These are phyloP conservation scores for Otus sunia DNA, from an alignment of 2,113 vertebrate genomes.

Conservation along the genomic window DNA sequence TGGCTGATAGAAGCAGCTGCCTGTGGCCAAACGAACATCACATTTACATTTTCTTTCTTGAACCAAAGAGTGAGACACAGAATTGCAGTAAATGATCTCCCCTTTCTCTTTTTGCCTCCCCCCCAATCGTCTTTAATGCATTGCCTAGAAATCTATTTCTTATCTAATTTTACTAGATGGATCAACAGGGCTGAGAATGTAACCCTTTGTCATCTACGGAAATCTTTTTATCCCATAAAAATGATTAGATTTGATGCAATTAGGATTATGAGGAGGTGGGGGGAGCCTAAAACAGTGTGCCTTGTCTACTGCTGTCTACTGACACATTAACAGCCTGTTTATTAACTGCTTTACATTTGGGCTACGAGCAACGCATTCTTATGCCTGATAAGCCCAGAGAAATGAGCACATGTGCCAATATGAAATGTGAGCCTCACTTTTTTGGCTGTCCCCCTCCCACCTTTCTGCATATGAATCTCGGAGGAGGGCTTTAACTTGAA, in stretches of 20 bases:
- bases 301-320: constrained; percentile 12
- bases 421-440: background rate
- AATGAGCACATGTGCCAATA: background rate
- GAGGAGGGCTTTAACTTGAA: constrained; percentile 5
- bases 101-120: background rate
- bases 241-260: constrained; percentile 70
- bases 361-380: background rate
- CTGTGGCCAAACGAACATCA: constrained; percentile 54
- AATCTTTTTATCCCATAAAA: constrained; percentile 75
- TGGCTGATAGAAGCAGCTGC: constrained; percentile 64
- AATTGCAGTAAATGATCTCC: constrained; percentile 45
- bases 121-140: background rate
- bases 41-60: constrained; percentile 66
- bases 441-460: constrained; percentile 15
- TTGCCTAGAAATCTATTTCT: constrained; percentile 51
- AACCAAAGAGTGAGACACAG: constrained; percentile 2
- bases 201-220: constrained; percentile 63
- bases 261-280: constrained; percentile 62
- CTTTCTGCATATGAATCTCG: constrained; percentile 9
- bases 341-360: constrained; percentile 44
- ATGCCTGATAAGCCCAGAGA: background rate
- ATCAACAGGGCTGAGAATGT: constrained; percentile 56
- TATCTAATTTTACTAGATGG: constrained; percentile 60
- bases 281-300: background rate
- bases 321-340: constrained; percentile 66